Evolutionary conservation across 2,797 vertebrate species (phyloP).

Genomic region (Orientallactaga sibirica): DNA sequence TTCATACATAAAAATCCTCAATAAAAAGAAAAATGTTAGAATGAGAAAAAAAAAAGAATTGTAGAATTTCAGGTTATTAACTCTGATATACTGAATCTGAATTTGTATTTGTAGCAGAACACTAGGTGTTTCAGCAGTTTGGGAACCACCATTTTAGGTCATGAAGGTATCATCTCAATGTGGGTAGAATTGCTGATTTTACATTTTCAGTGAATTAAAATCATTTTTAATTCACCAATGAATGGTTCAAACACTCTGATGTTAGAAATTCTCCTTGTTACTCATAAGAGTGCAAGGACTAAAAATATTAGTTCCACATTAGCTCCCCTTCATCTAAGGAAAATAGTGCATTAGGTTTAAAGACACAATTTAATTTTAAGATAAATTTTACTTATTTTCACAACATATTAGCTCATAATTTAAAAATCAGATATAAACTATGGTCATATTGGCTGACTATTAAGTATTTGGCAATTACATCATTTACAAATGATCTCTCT

Average conservation of each 20-base stretch:
- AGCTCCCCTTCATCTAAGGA: not conserved
- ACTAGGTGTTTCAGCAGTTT: not conserved
- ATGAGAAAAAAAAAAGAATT: not conserved
- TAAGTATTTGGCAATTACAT: not conserved
- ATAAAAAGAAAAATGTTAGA: too few relatives aligned
- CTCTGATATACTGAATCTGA: not conserved
- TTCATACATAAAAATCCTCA: too few relatives aligned
- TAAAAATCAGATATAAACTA: conserved; percentile 38
- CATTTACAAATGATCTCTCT: conserved; percentile 18
- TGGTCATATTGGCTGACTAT: not conserved
- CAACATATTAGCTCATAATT: not conserved
- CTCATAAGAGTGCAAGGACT: not conserved
- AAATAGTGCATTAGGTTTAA: conserved; percentile 19
- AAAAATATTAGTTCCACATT: not conserved
- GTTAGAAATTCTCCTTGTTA: not conserved
- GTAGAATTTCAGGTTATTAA: not conserved
- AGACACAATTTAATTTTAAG: conserved; percentile 33
- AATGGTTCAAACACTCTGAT: not conserved
- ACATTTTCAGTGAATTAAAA: not conserved
- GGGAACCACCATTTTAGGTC: not conserved
- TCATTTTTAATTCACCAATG: not conserved
- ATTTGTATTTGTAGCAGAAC: conserved; percentile 37
- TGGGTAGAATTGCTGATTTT: not conserved
- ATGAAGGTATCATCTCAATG: not conserved
- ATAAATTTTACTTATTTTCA: conserved; percentile 1